Base-by-base conservation (phyloP, 2,797 vertebrate genomes). In the Benthosema pterotum region DNA sequence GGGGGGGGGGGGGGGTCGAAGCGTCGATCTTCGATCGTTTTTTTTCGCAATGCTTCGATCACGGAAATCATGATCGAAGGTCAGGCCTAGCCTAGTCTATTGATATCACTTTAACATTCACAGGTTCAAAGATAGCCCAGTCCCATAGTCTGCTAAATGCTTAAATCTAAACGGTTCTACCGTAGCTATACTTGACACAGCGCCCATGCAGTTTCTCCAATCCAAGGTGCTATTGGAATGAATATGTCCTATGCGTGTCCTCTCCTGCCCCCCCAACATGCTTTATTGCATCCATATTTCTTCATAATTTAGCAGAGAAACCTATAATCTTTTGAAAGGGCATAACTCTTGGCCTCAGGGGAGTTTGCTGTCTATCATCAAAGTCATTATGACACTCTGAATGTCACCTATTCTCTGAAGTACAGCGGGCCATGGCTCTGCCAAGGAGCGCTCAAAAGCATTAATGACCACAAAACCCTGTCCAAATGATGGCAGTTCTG, bases 311-410 rank as follows among this genome's bases (percentile, higher is more conserved):
- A 66, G 51, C 63, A 65, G 57, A 71, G 76, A 58, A 80, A 68
- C 75, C 71, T 81, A 69, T 84, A 74, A 86, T 88, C 79, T 78
- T 60, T 47, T 52, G 59, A 74, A 77, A 86, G 72, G 84, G 65
- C 71, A 75, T 42, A 52, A 56, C 77, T 60, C 69, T 79, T 68
- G 75, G 53, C 74, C 77, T 73, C 74, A n/a, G 63, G 69, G 62
- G 65, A 71, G 53, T 71, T 63, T 77, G 66, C 13, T n/a, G 59
- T n/a, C 57, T 55, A 38, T 84, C 80, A 89, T 88, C 83, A 81
- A 47, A 83, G 79, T 83, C 68, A 77, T 88, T 82, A 87, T 47
- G 72, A 65, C 49, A 84, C 47, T 43, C 46, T 48, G 52, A 79
- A 75, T 78, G 72, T 78, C 50, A 18, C 61, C 68, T 83, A 79